A percentile compares a stretch with the other conserved stretches of the same genome.
phyloP scores from a whole-genome alignment of 2,888 invertebrate genomes.

The Patella ulyssiponensis region DNA sequence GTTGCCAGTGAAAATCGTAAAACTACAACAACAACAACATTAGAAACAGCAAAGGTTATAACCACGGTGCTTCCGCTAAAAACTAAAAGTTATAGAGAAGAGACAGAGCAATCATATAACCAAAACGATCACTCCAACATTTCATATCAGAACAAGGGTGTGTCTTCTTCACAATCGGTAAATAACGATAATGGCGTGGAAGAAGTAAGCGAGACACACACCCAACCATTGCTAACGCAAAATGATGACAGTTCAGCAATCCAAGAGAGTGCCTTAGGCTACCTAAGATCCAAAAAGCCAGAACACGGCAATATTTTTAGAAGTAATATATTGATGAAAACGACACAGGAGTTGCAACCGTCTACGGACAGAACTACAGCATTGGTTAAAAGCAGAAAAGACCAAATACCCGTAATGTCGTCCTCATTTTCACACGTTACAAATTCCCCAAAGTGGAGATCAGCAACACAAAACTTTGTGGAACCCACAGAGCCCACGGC shows the following conservation, averaged over 20 bases:
- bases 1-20: too few species aligned
- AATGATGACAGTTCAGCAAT: background rate
- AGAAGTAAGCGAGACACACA: too few species aligned
- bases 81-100: too few species aligned
- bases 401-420: background rate
- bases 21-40: too few species aligned
- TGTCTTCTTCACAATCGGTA: too few species aligned
- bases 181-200: too few species aligned
- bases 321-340: background rate
- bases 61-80: too few species aligned
- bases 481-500: constrained; percentile 9
- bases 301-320: background rate
- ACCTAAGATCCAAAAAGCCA: background rate
- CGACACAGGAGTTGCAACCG: background rate
- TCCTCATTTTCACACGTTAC: background rate
- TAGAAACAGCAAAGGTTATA: too few species aligned
- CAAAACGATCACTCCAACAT: too few species aligned
- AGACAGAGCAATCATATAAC: too few species aligned
- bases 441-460: background rate
- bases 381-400: background rate
- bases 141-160: too few species aligned
- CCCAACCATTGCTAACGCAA: background rate
- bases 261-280: background rate
- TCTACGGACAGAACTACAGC: background rate
- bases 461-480: constrained; percentile 3